Evolutionary conservation across 2,797 vertebrate genomes (phyloP), one percentile per base, ranked within the genome.

Genomic region (Otolemur crassicaudatus): DNA sequence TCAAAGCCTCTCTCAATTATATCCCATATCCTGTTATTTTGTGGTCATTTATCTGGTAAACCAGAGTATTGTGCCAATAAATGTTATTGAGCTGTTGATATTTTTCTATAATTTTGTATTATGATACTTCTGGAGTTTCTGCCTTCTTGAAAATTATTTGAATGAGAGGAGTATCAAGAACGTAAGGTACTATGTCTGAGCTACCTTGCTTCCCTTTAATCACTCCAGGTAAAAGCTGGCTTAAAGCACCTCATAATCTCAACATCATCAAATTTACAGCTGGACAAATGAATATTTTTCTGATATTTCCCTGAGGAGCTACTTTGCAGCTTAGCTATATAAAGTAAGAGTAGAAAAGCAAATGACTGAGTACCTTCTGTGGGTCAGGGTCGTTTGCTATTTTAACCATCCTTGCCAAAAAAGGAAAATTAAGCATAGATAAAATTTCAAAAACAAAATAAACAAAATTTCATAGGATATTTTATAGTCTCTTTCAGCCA

Each of bases 101-200:
- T 53, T 53, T 53, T 53, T 53, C 14, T 53, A 81, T 87, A 5
- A 8, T 67, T 5, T 75, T 94, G 82, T 87, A 31, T 73, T 65
- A 75, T 70, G 27, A 25, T 89, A 43, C 86, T 93, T 94, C 46
- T 81, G 11, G 27, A 86, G 31, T 67, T 3, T 60, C 63, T 72
- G 53, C 40, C 5, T 34, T 87, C 37, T 90, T 75, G 65, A 90
- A 95, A 94, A 90, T 75, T 91, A 84, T 87, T 92, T 76, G 53
- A 31, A 25, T 67, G 72, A 56, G 5, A 81, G 27, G 9, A 87
- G 83, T 93, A 87, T 69, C 86, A 65, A 79, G 5, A 84, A 61
- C 72, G 37, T 79, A 53, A 85, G 86, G 34, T 69, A 76, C 23
- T 85, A 22, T 22, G 0, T 90, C 19, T 72, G 22, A 89, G 1